Evolutionary conservation across 2,888 invertebrate genomes (phyloP), one percentile per base, ranked within the genome.

Genomic region (Ormyrus labotus): DNA sequence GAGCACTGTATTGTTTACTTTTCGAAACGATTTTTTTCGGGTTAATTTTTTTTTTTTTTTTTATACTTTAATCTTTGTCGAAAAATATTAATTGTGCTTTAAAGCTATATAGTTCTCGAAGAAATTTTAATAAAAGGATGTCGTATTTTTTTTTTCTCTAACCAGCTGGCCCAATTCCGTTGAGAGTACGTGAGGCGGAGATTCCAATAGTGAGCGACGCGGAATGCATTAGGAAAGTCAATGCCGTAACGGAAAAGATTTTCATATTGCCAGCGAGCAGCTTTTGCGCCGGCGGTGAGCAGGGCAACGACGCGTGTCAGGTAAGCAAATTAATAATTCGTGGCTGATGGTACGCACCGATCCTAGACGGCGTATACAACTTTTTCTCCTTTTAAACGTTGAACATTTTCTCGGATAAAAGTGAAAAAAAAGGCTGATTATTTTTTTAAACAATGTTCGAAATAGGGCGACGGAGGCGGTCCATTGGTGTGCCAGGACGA

Each of bases 231-330:
- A 93, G 97, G 64, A 97, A 98, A 91, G 97, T 98, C 51, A 98
- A 98, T 89, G 96, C 97, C 0, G 98, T 98, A 73, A 98, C 98
- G 0, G 97, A 98, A 91, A 98, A 98, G 92, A 96, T 97, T 86
- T 98, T 98, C 91, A 97, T 97, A 83, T 91, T 98, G 84, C 98
- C 98, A 6, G 97, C 97, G 2, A 96, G 96, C 88, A 97, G 97
- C 89, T 98, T 98, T 92, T 98, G 98, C 91, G 98, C 97, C 0
- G 98, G 98, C 5, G 98, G 97, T 0, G 97, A 97, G 90, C 95
- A 96, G 87, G 97, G 97, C 71, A 97, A 97, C 88, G 98, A 98
- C 89, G 97, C 98, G 11, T 97, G 97, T 87, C 97, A 97, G 94
- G 96, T 96, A 91, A 87, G 83, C 75, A 72, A 68, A 74, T 55